Evolutionary conservation across 2,113 vertebrate genomes (phyloP), one percentile per base, ranked within the genome.

Genomic region (Sinosuthora webbiana): DNA sequence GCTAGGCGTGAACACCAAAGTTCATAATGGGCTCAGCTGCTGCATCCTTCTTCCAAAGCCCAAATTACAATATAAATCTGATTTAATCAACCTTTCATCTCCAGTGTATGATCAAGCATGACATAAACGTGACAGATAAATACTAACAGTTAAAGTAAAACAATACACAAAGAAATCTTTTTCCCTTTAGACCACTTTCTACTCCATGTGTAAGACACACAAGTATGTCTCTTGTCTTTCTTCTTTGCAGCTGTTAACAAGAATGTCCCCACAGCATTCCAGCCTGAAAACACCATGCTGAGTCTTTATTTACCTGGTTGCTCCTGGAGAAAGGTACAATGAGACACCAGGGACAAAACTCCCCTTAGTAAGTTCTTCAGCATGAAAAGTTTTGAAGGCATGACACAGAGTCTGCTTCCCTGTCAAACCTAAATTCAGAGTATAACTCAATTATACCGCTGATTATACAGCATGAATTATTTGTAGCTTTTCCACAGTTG

Each of bases 271-370:
- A n/a, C 16, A 39, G 30, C 20, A 35, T 3, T 41, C 35, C 65
- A 9, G 18, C 42, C n/a, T 9, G 30, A 64, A 64, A 83, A 30
- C 39, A 35, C 20, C 17, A n/a, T 0, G 0, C 0, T 15, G 9
- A 11, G 0, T 3, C 30, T 39, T 62, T 28, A n/a, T 52, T 62
- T 53, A 53, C 56, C 45, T 37, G 33, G 10, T 3, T 53, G 39
- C 30, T 83, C 44, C 57, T 24, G 30, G 7, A 52, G 3, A 27
- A 59, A 37, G 27, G 11, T 17, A 42, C 16, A 47, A 3, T 0
- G 15, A 88, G n/a, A 23, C n/a, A 84, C 3, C 1, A 1, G 21
- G 12, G 39, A 35, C 14, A 76, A 47, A 71, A 86, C 4, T 62
- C 9, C 55, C 22, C 49, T 27, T 2, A 31, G 45, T 16, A 44